phyloP scores from a whole-genome alignment of 2,888 invertebrate genomes.

The Sinotaia quadrata region DNA sequence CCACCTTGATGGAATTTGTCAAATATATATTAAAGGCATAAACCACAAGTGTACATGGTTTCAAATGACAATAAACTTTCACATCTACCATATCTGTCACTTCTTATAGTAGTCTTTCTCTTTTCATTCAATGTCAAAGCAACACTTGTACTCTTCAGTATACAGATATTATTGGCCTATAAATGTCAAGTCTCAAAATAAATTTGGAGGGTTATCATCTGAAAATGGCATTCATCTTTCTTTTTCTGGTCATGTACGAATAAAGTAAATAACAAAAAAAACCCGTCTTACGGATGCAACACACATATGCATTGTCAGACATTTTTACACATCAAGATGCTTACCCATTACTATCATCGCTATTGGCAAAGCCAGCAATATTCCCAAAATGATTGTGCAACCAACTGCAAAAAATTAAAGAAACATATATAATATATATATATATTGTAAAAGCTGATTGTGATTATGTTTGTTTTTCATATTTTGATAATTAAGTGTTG shows the following conservation, averaged over 20 bases:
- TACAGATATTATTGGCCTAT: no score
- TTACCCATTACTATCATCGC: slow-evolving; percentile 80
- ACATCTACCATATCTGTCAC: no score
- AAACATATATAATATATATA: neutral
- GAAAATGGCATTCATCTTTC: neutral
- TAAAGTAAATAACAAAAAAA: neutral
- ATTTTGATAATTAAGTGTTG: no score
- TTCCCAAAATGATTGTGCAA: slow-evolving; percentile 78
- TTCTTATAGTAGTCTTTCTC: no score
- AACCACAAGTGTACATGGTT: no score
- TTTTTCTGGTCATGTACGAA: neutral
- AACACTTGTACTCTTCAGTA: no score
- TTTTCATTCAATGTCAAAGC: no score
- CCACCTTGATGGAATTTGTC: no score
- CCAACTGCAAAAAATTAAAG: slow-evolving; percentile 76
- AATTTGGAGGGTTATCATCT: neutral
- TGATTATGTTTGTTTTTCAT: neutral
- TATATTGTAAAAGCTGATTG: neutral
- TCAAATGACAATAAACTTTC: no score
- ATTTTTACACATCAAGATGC: slow-evolving; percentile 34
- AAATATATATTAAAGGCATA: no score
- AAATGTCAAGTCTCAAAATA: no score
- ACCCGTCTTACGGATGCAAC: neutral
- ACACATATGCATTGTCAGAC: neutral
- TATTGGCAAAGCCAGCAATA: slow-evolving; percentile 79